Evolutionary conservation across 2,113 vertebrate species (phyloP).

Genomic region (Noturus placidus): DNA sequence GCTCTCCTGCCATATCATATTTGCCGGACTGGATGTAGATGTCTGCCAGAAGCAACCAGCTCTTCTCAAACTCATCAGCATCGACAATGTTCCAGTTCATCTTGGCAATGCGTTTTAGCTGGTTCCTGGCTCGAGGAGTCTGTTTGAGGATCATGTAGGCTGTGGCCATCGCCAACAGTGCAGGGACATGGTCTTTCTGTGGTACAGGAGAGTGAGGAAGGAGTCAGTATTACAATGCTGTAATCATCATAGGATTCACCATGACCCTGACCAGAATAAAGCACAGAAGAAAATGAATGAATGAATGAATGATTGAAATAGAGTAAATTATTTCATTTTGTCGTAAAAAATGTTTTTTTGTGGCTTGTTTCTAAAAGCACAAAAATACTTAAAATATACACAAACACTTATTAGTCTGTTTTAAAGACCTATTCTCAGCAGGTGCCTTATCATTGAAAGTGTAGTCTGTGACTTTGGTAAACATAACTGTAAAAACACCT

Average conservation of each 20-base stretch:
- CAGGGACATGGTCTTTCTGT: slow-evolving; percentile 93
- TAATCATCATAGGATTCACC: not conserved
- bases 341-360: not conserved
- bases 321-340: not conserved
- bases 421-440: not conserved
- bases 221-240: not conserved
- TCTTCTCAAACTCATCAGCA: slow-evolving; percentile 97
- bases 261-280: not conserved
- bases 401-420: not conserved
- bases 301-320: not conserved
- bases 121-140: slow-evolving; percentile 90
- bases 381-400: not conserved
- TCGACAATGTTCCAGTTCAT: slow-evolving; percentile 94
- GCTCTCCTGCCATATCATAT: slow-evolving; percentile 90
- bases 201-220: slow-evolving; percentile 23
- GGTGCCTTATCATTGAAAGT: not conserved
- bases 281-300: not conserved
- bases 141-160: slow-evolving; percentile 97
- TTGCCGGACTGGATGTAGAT: slow-evolving; percentile 97
- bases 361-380: not conserved
- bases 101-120: slow-evolving; percentile 92
- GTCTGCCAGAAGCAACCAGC: slow-evolving; percentile 94
- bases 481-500: no score
- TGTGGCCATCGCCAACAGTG: slow-evolving; percentile 93
- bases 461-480: not conserved